Evolutionary conservation across 2,888 invertebrate genomes (phyloP), one percentile per base, ranked within the genome.

Genomic region (Coleophora flavipennella): DNA sequence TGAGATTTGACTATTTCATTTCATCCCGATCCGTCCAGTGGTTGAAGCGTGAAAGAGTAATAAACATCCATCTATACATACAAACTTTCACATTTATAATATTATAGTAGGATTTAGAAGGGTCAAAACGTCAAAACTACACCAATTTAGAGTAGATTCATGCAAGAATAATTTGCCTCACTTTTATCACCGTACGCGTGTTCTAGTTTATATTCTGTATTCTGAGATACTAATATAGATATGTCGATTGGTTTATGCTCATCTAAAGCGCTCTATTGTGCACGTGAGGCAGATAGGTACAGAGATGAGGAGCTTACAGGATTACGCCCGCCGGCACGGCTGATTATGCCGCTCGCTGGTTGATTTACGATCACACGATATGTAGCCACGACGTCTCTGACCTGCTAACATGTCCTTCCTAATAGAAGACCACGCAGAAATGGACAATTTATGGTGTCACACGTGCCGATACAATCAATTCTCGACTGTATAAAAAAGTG

Each of bases 361-460:
- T 83, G 83, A 84, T 83, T 83, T 83, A 81, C 75, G 76, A 67
- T 74, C 77, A 77, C 72, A 70, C 67, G 73, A 73, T 75, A 77
- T n/a, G n/a, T n/a, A n/a, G n/a, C n/a, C n/a, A n/a, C 67, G 63
- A 60, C 57, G 55, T 55, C 64, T 59, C 10, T 12, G 35, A 39
- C 65, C 69, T 69, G 63, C 65, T 68, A 66, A 64, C 29, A 20
- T 20, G 20, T 20, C 6, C 20, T 20, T 3, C 67, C 68, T 73
- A 72, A 71, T 70, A 71, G 57, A 66, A 57, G 58, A 59, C 53
- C 58, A 59, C 57, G 55, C 51, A 59, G 61, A 70, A 75, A 70
- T 64, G 64, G 64, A 62, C 71, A 74, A 77, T 78, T 77, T 77
- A 79, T 79, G 65, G 65, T 67, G 65, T 68, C 62, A 54, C 63